Conservation (phyloP, 2,888 invertebrate species). For the Microchrysa polita region DNA sequence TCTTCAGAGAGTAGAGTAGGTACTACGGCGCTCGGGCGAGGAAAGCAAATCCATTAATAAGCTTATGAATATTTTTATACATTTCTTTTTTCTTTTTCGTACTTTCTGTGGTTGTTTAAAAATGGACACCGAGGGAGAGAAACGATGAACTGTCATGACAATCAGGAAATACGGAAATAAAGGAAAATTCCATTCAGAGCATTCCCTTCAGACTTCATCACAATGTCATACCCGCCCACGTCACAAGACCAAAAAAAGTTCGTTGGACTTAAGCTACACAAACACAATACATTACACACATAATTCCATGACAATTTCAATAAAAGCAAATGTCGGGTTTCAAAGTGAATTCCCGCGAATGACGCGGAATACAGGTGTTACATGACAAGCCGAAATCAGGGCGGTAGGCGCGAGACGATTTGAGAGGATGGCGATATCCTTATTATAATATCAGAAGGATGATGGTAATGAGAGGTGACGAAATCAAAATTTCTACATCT, state of each 20-base stretch:
- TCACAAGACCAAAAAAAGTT: no score
- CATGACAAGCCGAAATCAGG: background rate
- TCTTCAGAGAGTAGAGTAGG: no score
- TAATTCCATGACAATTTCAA: conserved; percentile 3
- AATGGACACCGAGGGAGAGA: no score
- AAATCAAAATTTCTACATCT: conserved; percentile 9
- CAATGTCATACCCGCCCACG: no score
- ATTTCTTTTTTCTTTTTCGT: no score
- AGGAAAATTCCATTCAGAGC: no score
- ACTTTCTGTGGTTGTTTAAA: no score
- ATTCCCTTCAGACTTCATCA: no score
- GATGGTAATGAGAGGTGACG: background rate
- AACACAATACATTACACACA: background rate
- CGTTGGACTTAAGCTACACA: background rate
- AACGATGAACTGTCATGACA: no score
- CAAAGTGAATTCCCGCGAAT: background rate
- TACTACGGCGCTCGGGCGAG: background rate
- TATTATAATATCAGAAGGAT: no score
- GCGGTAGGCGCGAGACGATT: background rate
- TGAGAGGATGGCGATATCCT: background rate
- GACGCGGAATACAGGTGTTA: background rate
- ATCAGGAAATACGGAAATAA: no score
- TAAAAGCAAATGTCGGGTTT: background rate
- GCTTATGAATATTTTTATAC: background rate
- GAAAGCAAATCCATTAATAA: background rate